A percentile compares a stretch with the other conserved stretches of the same genome.
Evolutionary conservation across 30 jellyfish, hydroid and myxozoan genomes (phyloP).

Genomic region (Nemopilema nomurai): DNA sequence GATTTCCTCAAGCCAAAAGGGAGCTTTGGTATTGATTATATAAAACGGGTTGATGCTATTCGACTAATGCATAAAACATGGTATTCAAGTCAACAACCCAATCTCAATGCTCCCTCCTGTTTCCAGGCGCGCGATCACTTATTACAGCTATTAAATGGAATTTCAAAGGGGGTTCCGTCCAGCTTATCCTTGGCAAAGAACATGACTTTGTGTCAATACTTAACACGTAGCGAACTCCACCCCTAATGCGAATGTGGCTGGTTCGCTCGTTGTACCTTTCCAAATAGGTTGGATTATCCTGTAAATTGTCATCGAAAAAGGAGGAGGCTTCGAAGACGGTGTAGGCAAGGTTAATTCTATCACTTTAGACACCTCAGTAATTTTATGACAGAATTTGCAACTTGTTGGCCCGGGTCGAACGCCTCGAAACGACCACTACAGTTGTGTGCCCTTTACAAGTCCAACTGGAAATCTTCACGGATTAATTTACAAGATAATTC

Average conservation of each 20-base stretch:
- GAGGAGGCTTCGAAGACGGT: not conserved
- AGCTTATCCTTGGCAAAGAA: not conserved
- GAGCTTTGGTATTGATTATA: too few species aligned
- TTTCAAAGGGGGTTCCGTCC: not conserved
- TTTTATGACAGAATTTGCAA: not conserved
- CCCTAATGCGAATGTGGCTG: not conserved
- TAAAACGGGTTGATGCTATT: too few species aligned
- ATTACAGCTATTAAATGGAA: not conserved
- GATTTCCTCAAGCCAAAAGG: too few species aligned
- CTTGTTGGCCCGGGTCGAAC: not conserved
- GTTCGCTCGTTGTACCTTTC: too few species aligned
- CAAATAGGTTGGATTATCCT: not conserved
- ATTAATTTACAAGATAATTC: conserved; percentile 1
- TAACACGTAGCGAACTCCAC: not conserved
- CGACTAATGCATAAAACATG: too few species aligned
- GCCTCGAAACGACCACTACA: not conserved
- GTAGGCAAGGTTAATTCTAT: not conserved
- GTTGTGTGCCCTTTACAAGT: not conserved
- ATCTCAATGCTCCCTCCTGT: too few species aligned
- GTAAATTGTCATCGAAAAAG: not conserved
- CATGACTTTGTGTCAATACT: not conserved
- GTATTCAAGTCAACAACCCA: too few species aligned
- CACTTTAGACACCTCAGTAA: not conserved
- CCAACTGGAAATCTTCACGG: conserved; percentile 10
- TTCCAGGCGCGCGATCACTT: too few species aligned